Conservation (phyloP, 2,797 vertebrate species). For the Peromyscus melanophrys region DNA sequence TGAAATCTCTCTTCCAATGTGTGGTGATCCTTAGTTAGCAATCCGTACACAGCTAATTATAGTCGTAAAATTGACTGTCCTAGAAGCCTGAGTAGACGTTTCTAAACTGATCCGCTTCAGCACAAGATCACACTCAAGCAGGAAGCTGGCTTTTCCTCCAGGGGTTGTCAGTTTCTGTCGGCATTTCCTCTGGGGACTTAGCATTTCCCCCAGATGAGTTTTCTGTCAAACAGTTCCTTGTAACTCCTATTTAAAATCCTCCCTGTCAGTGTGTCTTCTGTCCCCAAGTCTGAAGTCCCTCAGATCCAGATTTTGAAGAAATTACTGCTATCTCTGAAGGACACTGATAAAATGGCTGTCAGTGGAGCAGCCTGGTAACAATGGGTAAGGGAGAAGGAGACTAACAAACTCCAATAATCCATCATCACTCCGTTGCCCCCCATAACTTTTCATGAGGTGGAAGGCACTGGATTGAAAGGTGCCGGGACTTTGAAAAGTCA, state of each 20-base stretch:
- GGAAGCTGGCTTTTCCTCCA: background rate
- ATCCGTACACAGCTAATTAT: background rate
- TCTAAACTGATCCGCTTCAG: background rate
- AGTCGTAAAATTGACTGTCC: background rate
- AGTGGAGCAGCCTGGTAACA: too few species aligned
- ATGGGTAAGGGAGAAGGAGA: background rate
- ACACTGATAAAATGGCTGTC: background rate
- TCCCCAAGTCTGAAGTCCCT: background rate
- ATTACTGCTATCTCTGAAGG: background rate
- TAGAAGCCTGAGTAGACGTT: background rate
- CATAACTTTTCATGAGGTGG: too few species aligned
- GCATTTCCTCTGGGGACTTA: background rate
- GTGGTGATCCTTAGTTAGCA: background rate
- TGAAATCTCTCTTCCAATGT: background rate
- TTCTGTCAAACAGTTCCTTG: background rate
- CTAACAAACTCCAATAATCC: background rate
- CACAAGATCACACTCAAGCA: background rate
- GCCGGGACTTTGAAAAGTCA: background rate
- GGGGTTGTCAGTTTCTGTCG: background rate
- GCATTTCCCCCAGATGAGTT: background rate
- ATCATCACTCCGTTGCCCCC: background rate
- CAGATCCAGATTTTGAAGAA: slow-evolving; percentile 19
- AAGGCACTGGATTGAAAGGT: background rate
- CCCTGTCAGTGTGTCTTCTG: background rate
- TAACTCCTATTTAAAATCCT: background rate